These are phyloP conservation scores for Oenanthe oenanthe DNA, from an alignment of 2,113 vertebrate genomes.

Conservation along the genomic window DNA sequence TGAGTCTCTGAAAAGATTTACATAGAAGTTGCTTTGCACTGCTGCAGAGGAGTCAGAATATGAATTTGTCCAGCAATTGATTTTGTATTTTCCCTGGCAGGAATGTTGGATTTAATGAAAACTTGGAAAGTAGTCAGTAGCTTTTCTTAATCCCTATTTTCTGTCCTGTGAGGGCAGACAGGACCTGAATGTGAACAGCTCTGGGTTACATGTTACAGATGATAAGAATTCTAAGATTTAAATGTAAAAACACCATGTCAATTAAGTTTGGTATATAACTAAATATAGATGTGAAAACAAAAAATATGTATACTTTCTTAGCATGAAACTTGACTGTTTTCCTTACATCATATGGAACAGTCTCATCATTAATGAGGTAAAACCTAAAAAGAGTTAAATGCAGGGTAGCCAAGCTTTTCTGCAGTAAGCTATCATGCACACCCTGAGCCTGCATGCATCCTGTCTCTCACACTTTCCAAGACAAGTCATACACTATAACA, in stretches of 20 bases:
- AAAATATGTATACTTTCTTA: not conserved
- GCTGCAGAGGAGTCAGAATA: not conserved
- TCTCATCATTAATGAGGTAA: not conserved
- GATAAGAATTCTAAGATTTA: not conserved
- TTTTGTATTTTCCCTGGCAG: not conserved
- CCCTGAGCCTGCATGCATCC: conserved; percentile 8
- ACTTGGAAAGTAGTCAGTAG: not conserved
- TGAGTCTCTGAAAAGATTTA: not conserved
- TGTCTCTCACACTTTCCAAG: conserved; percentile 22
- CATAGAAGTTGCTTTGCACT: not conserved
- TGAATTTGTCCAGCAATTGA: not conserved
- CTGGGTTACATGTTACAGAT: not conserved
- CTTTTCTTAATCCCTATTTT: not conserved
- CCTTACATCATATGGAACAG: not conserved
- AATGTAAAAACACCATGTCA: not conserved
- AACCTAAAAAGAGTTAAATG: not conserved
- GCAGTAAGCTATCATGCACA: not conserved
- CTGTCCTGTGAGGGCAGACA: not conserved
- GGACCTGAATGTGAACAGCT: not conserved
- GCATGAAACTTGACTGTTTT: not conserved
- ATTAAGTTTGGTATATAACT: not conserved
- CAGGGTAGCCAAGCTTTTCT: not conserved
- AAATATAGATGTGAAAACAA: not conserved
- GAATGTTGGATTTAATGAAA: not conserved
- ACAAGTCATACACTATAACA: not conserved